These are phyloP conservation scores for Brienomyrus brachyistius DNA, from an alignment of 2,113 vertebrate genomes.

Conservation along the genomic window DNA sequence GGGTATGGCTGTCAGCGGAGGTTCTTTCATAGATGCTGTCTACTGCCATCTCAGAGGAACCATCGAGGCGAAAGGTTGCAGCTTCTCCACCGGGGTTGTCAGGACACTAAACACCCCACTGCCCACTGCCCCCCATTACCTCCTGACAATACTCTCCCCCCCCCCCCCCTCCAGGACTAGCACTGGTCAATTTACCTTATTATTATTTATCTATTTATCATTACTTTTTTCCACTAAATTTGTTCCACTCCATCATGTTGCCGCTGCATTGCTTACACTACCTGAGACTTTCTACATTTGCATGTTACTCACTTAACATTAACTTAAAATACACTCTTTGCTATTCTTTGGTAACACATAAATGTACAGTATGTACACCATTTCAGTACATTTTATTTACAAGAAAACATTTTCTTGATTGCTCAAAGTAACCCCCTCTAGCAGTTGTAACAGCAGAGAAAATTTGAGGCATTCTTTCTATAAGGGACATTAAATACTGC, in stretches of 20 bases:
- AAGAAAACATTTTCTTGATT: too few relatives aligned
- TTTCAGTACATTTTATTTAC: too few relatives aligned
- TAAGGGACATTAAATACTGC: too few relatives aligned
- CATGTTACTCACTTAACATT: neutral
- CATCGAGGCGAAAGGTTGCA: neutral
- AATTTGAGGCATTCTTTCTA: too few relatives aligned
- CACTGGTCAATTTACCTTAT: neutral
- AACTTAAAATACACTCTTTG: too few relatives aligned
- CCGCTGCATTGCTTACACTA: neutral
- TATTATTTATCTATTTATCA: neutral
- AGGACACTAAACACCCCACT: neutral
- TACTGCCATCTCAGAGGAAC: neutral
- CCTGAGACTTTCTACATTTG: neutral
- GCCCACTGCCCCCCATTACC: too few relatives aligned
- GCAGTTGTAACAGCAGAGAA: too few relatives aligned
- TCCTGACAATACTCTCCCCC: too few relatives aligned
- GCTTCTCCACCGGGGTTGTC: neutral
- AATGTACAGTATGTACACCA: too few relatives aligned
- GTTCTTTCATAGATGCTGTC: neutral
- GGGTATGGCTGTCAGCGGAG: neutral
- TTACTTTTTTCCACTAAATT: neutral
- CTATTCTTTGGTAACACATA: too few relatives aligned
- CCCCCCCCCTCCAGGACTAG: too few relatives aligned
- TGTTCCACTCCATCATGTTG: neutral
- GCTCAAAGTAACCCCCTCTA: too few relatives aligned